A percentile compares a stretch with the other conserved stretches of the same genome.
Conservation (phyloP, 30 jellyfish, hydroid and myxozoan genomes). For the Aurelia sp. region DNA sequence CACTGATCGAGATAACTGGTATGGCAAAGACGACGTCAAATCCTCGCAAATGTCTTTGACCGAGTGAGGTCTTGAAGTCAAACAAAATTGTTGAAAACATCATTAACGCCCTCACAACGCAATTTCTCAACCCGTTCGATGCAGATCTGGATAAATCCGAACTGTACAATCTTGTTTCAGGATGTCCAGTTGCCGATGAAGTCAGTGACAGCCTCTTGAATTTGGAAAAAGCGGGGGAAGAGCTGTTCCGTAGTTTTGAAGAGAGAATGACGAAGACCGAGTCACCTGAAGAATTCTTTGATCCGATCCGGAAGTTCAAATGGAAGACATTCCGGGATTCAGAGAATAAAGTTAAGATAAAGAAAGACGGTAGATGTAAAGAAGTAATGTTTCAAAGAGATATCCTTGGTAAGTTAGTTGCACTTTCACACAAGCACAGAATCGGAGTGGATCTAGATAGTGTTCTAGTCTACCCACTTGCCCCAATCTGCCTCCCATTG, state of each 20-base stretch:
- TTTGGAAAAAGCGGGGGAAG: slow-evolving; percentile 37
- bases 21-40: background rate
- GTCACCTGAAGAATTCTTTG: slow-evolving; percentile 5
- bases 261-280: slow-evolving; percentile 11
- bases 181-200: slow-evolving; percentile 35
- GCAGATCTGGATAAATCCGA: slow-evolving; percentile 2
- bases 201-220: slow-evolving; percentile 21
- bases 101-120: background rate
- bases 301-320: slow-evolving; percentile 28
- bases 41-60: slow-evolving; percentile 40
- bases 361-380: slow-evolving; percentile 10
- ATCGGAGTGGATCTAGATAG: slow-evolving; percentile 35
- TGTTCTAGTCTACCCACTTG: slow-evolving; percentile 42
- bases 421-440: slow-evolving; percentile 18
- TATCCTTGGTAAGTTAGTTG: slow-evolving; percentile 25
- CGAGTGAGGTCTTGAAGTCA: slow-evolving; percentile 23
- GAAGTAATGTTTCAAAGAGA: slow-evolving; percentile 51
- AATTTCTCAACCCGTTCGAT: slow-evolving; percentile 31
- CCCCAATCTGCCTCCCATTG: slow-evolving; percentile 7
- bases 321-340: slow-evolving; percentile 34
- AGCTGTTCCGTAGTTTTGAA: background rate
- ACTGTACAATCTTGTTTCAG: slow-evolving; percentile 37
- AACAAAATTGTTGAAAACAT: slow-evolving; percentile 31
- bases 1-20: slow-evolving; percentile 32
- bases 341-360: slow-evolving; percentile 1